A percentile compares a stretch with the other conserved stretches of the same genome.
phyloP scores from a whole-genome alignment of 2,797 vertebrate genomes.

The Lagodon rhomboides region DNA sequence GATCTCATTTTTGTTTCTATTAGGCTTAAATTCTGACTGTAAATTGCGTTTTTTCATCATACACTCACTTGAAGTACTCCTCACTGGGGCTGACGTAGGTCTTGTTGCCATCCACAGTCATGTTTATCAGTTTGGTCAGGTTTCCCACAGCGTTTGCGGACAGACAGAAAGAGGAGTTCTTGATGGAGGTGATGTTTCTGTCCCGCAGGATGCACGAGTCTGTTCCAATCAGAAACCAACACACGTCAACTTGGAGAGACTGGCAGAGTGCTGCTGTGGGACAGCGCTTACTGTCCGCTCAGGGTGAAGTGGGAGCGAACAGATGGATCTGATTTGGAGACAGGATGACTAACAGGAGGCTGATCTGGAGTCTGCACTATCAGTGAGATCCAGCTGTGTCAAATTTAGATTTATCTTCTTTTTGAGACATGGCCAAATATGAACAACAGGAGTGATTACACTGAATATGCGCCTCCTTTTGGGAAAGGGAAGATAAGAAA shows the following conservation, averaged over 20 bases:
- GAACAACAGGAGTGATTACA: neutral
- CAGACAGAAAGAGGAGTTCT: conserved; percentile 95
- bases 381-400: neutral
- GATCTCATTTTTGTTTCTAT: neutral
- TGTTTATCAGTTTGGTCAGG: conserved; percentile 91
- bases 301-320: conserved; percentile 13
- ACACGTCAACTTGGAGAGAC: conserved; percentile 56
- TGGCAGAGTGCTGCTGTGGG: conserved; percentile 36
- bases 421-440: neutral
- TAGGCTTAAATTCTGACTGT: neutral
- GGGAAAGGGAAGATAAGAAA: conserved; percentile 7
- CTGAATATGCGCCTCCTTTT: neutral
- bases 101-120: conserved; percentile 89
- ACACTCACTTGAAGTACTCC: conserved; percentile 98
- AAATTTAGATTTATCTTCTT: neutral
- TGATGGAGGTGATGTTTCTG: conserved; percentile 92
- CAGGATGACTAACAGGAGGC: conserved; percentile 6
- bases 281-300: conserved; percentile 31
- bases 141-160: conserved; percentile 91
- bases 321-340: conserved; percentile 20
- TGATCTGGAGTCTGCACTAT: neutral
- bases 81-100: conserved; percentile 97
- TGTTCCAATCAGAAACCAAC: conserved; percentile 81
- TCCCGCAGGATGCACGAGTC: conserved; percentile 93
- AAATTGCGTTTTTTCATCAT: neutral